phyloP scores from a whole-genome alignment of 2,888 invertebrate genomes.

The Camponotus fellah region DNA sequence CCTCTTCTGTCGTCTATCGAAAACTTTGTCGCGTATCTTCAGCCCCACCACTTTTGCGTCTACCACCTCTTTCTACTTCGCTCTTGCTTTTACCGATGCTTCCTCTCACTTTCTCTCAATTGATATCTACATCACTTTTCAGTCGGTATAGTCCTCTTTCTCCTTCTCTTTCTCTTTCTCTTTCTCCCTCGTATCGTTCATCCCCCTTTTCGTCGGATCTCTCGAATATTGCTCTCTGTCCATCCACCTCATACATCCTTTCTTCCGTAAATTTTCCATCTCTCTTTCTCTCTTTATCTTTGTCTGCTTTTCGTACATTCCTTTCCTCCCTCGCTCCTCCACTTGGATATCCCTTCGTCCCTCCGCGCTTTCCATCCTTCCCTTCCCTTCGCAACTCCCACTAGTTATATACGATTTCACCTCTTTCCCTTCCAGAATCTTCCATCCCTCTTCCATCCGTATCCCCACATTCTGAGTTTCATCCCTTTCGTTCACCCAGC shows the following conservation, averaged over 20 bases:
- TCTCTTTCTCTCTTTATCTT: constrained; percentile 26
- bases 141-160: background rate
- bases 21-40: constrained; percentile 17
- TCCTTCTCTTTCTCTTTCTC: background rate
- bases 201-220: constrained; percentile 15
- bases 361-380: constrained; percentile 41
- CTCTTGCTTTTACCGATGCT: constrained; percentile 5
- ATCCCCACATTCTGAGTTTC: constrained; percentile 16
- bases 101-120: constrained; percentile 9
- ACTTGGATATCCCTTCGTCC: constrained; percentile 33
- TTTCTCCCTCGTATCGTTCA: constrained; percentile 51
- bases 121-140: constrained; percentile 16
- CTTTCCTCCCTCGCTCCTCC: background rate
- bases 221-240: background rate
- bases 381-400: constrained; percentile 30
- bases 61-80: background rate
- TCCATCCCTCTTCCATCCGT: constrained; percentile 36
- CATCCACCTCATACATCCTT: background rate
- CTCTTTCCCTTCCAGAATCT: constrained; percentile 34
- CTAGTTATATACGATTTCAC: constrained; percentile 17
- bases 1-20: background rate
- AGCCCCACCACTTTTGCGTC: background rate
- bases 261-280: background rate
- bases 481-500: constrained; percentile 32
- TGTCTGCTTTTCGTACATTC: background rate